Conservation (phyloP, 1,140 invertebrate species). For the Solenopsis fugax region DNA sequence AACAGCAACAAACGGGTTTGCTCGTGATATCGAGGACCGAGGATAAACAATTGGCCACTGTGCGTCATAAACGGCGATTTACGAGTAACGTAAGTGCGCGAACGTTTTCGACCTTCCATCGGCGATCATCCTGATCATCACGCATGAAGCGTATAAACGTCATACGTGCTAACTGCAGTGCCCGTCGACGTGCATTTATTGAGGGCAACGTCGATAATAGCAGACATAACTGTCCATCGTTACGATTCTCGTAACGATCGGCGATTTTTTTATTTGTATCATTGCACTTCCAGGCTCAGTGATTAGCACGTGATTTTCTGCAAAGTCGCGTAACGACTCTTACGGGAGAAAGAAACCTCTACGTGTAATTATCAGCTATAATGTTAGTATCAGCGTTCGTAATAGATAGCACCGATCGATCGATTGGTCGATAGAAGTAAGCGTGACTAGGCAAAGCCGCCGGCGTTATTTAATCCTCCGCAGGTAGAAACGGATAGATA, state of each 20-base stretch:
- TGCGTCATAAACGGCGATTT: conserved; percentile 67
- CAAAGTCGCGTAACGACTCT: not conserved
- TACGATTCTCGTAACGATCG: conserved; percentile 1
- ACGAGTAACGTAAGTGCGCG: conserved; percentile 43
- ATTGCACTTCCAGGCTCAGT: not conserved
- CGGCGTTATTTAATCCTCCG: conserved; percentile 39
- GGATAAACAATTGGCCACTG: conserved; percentile 69
- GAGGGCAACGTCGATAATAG: conserved; percentile 40
- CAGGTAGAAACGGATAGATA: conserved; percentile 51
- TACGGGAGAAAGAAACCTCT: not conserved
- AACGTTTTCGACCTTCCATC: conserved; percentile 56
- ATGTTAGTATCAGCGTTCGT: not conserved
- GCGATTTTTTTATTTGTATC: not conserved
- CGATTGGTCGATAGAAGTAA: not conserved
- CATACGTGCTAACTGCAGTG: conserved; percentile 33
- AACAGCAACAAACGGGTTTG: conserved; percentile 30
- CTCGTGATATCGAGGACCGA: conserved; percentile 18
- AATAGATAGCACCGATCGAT: not conserved
- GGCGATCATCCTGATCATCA: conserved; percentile 50
- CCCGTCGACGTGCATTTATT: conserved; percentile 45
- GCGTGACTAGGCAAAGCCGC: conserved; percentile 45
- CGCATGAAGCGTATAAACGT: conserved; percentile 24
- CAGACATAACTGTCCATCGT: conserved; percentile 47
- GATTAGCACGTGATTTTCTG: not conserved
- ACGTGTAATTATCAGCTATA: conserved; percentile 14